Percentiles rank a stretch among this genome's conserved stretches.
Conservation (phyloP, 2,113 vertebrate species). For the Orthonyx spaldingii region DNA sequence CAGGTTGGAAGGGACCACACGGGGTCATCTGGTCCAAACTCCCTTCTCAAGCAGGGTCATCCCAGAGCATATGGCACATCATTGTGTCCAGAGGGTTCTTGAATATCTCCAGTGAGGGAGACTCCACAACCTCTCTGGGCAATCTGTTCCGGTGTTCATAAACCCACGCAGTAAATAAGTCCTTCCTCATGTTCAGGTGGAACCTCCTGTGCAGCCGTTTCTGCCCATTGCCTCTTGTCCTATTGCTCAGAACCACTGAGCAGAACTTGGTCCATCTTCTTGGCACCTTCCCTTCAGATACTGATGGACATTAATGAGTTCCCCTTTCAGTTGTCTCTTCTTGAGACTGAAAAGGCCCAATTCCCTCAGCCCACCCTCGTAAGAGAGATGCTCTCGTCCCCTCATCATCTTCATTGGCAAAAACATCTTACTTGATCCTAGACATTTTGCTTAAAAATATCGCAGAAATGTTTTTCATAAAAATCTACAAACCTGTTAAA, state of each 20-base stretch:
- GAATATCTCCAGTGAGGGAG: too few relatives aligned
- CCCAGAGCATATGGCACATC: not conserved
- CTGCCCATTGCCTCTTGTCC: not conserved
- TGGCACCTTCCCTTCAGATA: not conserved
- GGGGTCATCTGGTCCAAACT: not conserved
- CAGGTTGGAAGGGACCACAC: not conserved
- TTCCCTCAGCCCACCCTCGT: fast-evolving
- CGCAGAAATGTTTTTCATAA: not conserved
- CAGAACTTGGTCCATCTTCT: not conserved
- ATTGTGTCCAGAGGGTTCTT: fast-evolving
- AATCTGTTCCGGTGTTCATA: fast-evolving
- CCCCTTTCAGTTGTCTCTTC: not conserved
- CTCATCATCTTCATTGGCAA: not conserved
- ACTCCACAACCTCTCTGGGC: fast-evolving
- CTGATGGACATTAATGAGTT: fast-evolving
- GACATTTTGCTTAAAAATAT: not conserved
- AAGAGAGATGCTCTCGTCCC: not conserved
- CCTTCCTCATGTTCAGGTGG: not conserved
- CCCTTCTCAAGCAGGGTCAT: not conserved
- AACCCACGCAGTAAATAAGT: fast-evolving
- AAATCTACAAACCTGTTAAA: not conserved
- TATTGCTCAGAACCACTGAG: fast-evolving
- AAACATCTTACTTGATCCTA: not conserved
- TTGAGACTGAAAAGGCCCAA: not conserved
- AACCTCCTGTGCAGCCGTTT: not conserved